These are phyloP conservation scores for Petrocephalus microphthalmus DNA, from an alignment of 2,113 vertebrate genomes.

Conservation along the genomic window DNA sequence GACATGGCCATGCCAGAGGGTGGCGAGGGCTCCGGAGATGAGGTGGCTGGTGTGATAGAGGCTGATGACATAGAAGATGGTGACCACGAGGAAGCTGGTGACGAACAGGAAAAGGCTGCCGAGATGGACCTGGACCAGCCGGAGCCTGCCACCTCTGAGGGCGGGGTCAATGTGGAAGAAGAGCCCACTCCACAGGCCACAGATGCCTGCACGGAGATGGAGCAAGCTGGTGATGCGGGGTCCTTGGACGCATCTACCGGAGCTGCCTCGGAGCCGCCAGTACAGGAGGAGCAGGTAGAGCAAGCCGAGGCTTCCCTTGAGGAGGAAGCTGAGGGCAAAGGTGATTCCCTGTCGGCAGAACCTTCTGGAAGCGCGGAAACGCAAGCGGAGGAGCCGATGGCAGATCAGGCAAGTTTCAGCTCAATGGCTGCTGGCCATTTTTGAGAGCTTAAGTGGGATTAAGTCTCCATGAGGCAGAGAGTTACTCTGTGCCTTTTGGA, in stretches of 20 bases:
- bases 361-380: conserved; percentile 9
- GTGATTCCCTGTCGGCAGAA: neutral
- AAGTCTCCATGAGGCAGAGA: neutral
- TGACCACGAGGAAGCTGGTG: neutral
- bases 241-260: neutral
- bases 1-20: neutral
- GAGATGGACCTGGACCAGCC: neutral
- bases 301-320: neutral
- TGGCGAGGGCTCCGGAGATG: conserved; percentile 15
- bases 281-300: neutral
- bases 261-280: neutral
- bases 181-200: neutral
- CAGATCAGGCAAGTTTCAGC: conserved; percentile 27
- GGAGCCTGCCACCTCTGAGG: neutral
- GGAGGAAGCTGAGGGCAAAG: neutral
- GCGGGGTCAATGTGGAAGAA: neutral
- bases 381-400: conserved; percentile 26
- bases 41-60: conserved; percentile 23
- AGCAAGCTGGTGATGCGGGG: neutral
- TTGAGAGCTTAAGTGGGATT: neutral
- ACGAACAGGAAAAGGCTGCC: neutral
- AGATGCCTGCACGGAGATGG: neutral
- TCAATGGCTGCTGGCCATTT: neutral
- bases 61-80: conserved; percentile 17
- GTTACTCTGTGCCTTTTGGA: neutral